phyloP scores from a whole-genome alignment of 2,113 vertebrate species.

The Alouatta palliata region DNA sequence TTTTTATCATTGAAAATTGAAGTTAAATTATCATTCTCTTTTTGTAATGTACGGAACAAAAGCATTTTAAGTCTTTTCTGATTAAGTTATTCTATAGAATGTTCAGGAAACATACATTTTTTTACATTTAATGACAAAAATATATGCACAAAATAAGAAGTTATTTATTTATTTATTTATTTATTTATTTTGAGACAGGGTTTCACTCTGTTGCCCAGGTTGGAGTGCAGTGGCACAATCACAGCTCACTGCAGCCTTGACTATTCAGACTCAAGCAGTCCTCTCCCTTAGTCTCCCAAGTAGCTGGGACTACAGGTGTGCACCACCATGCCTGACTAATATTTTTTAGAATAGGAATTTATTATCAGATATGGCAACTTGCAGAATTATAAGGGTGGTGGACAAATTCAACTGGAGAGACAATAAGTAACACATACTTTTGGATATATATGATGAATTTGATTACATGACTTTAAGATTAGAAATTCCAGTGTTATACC shows the following conservation, averaged over 20 bases:
- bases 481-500: neutral
- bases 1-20: neutral
- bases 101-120: neutral
- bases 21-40: neutral
- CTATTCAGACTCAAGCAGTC: too few species aligned
- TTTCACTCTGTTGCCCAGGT: too few species aligned
- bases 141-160: neutral
- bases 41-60: neutral
- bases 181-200: too few species aligned
- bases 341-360: neutral
- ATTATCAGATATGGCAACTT: neutral
- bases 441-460: neutral
- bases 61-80: neutral
- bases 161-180: neutral
- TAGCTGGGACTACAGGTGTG: too few species aligned
- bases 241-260: too few species aligned
- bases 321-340: too few species aligned
- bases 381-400: neutral
- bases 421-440: neutral
- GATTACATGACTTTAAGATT: neutral
- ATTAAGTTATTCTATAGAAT: neutral
- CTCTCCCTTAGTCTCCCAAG: too few species aligned
- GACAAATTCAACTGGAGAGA: neutral
- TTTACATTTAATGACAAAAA: neutral
- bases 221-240: too few species aligned